Evolutionary conservation across 2,888 invertebrate genomes (phyloP), one percentile per base, ranked within the genome.

Genomic region (Colletes collaris): DNA sequence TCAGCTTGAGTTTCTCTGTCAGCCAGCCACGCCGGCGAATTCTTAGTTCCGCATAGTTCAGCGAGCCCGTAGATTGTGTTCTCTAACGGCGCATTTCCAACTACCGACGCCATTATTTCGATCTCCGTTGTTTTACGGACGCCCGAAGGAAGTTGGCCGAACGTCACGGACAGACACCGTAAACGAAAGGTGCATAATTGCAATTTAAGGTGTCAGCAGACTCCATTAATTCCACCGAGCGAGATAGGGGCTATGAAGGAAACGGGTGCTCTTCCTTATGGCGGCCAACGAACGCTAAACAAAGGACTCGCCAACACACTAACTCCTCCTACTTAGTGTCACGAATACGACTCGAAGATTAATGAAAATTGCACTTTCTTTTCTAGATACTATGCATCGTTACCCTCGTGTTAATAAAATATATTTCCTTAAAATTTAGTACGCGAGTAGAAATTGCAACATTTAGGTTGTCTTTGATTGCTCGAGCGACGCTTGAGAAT

Each of bases 31-130:
- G 71, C 64, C 59, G 56, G 40, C 46, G 58, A 71, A 73, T 75
- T 79, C 79, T 76, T 73, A 60, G 72, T 81, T 81, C 75, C 64
- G 77, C 75, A 83, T 80, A 75, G 67, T 70, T 78, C 67, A 63
- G 60, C 70, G 72, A 27, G 49, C 55, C 55, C 67, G 72, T 75
- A 62, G 71, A 79, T 74, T 82, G 68, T 65, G 62, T 68, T 74
- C 63, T 55, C 53, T 59, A 58, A 62, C 58, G 11, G 46, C 46
- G 60, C 53, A 71, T 66, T 81, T 80, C 59, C 55, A 62, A 62
- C 58, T 49, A 56, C 53, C 49, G 50, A 50, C n/a, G 7, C 40
- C 52, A 66, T 40, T 52, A n/a, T 52, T 64, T 56, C 19, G 35
- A 50, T 72, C 64, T 13, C 19, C 46, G 56, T 3, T 27, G 16